These are phyloP conservation scores for Chrysolina americana DNA, from an alignment of 2,888 invertebrate species.

Conservation along the genomic window DNA sequence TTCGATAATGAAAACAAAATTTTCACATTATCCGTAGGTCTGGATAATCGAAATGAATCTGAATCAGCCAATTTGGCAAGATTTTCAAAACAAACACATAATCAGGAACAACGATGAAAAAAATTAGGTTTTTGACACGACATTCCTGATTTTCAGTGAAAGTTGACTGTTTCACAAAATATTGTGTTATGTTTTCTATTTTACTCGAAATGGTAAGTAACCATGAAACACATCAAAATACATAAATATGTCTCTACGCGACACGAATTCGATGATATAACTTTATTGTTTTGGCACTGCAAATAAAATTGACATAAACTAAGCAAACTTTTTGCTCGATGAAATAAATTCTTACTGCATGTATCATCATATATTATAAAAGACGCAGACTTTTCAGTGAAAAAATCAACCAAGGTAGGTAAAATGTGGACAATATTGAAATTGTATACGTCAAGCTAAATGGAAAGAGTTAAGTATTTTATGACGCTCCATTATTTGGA, in stretches of 20 bases:
- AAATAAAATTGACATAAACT: neutral
- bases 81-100: slow-evolving; percentile 22
- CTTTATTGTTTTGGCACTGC: neutral
- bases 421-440: no score
- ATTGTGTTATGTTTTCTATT: neutral
- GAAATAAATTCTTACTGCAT: neutral
- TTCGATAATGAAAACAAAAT: neutral
- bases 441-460: no score
- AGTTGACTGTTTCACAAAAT: neutral
- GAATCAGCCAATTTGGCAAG: slow-evolving; percentile 23
- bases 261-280: neutral
- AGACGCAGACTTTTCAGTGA: no score
- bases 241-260: neutral
- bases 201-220: neutral
- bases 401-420: no score
- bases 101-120: slow-evolving; percentile 5
- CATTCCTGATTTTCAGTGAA: neutral
- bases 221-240: neutral
- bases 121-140: slow-evolving; percentile 17
- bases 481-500: no score
- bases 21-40: neutral
- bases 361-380: no score
- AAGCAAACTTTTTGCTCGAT: neutral
- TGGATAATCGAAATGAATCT: neutral
- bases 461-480: no score